These are phyloP conservation scores for Leptinotarsa undecemlineata DNA, from an alignment of 1,140 invertebrate genomes.

Conservation along the genomic window DNA sequence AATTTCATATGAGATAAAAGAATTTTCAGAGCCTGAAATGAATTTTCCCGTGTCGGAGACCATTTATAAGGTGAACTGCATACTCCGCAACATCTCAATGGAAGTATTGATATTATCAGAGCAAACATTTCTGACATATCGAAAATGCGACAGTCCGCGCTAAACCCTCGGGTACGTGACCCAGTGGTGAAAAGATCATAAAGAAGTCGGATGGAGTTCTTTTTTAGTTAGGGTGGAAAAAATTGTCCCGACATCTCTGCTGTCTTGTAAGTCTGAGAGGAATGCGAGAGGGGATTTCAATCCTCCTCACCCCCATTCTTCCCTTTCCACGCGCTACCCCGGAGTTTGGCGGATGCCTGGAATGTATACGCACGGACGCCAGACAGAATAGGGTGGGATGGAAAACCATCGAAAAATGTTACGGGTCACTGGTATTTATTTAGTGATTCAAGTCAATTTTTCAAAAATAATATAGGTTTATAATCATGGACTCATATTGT, in stretches of 20 bases:
- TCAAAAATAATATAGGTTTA: too few relatives aligned
- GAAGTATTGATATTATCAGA: too few relatives aligned
- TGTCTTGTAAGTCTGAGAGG: constrained; percentile 29
- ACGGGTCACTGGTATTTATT: background rate
- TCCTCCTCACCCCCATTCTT: background rate
- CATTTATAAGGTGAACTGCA: too few relatives aligned
- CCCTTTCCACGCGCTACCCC: constrained; percentile 12
- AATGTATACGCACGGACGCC: constrained; percentile 31
- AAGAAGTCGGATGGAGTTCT: constrained; percentile 17
- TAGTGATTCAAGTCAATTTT: too few relatives aligned
- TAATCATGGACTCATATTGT: too few relatives aligned
- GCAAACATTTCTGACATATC: background rate
- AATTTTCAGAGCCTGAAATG: too few relatives aligned
- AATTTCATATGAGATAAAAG: too few relatives aligned
- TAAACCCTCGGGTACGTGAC: constrained; percentile 19
- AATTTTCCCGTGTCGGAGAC: too few relatives aligned
- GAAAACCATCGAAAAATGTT: constrained; percentile 6
- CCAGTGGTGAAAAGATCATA: constrained; percentile 21
- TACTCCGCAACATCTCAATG: too few relatives aligned
- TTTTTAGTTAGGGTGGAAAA: constrained; percentile 21
- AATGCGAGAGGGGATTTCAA: constrained; percentile 10
- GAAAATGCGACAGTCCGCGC: background rate
- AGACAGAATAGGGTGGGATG: constrained; percentile 22
- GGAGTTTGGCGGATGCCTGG: constrained; percentile 27
- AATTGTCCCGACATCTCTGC: constrained; percentile 28